Evolutionary conservation across 2,113 vertebrate genomes (phyloP).

Genomic region (Vimba vimba): DNA sequence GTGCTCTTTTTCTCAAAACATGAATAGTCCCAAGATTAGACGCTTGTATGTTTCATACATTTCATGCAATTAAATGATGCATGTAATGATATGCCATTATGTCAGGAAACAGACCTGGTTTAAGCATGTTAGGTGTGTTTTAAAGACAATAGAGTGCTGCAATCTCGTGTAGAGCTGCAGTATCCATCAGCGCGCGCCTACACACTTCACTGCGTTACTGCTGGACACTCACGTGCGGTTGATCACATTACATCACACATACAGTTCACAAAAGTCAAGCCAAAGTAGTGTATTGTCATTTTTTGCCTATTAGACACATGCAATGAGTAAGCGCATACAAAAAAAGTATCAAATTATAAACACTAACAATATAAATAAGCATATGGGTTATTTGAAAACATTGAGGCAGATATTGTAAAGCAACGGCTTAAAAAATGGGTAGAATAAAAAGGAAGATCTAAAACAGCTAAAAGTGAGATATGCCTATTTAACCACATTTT

Average conservation of each 20-base stretch:
- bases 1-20: neutral
- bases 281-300: neutral
- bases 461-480: too few species aligned
- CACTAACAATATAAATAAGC: neutral
- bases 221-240: conserved; percentile 1
- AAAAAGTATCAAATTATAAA: neutral
- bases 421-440: neutral
- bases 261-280: conserved; percentile 9
- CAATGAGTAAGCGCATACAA: neutral
- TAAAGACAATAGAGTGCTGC: conserved; percentile 23
- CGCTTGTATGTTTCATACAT: neutral
- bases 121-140: neutral
- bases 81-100: neutral
- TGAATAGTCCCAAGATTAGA: neutral
- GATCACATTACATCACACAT: conserved; percentile 19
- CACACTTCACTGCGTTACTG: conserved; percentile 32
- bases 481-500: too few species aligned
- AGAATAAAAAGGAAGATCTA: too few species aligned
- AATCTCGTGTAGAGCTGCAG: conserved; percentile 27
- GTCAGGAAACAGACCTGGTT: neutral
- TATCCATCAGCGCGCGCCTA: conserved; percentile 28
- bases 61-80: neutral
- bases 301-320: neutral
- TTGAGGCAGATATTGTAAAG: neutral
- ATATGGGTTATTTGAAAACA: neutral